These are phyloP conservation scores for Endomychus coccineus DNA, from an alignment of 2,888 invertebrate species.

Conservation along the genomic window DNA sequence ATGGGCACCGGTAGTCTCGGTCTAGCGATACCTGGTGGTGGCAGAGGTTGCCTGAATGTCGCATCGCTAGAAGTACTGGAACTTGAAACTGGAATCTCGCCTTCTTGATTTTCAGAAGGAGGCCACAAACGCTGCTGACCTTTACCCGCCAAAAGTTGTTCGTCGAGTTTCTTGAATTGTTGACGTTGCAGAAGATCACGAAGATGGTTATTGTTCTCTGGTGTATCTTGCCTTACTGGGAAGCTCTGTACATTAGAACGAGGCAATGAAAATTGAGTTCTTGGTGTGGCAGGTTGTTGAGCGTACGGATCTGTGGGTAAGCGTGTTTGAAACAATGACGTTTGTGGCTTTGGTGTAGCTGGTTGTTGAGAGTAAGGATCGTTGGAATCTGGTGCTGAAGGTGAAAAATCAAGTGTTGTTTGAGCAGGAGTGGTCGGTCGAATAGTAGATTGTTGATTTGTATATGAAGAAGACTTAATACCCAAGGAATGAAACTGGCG, in stretches of 20 bases:
- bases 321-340: conserved; percentile 31
- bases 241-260: conserved; percentile 4
- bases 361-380: conserved; percentile 50
- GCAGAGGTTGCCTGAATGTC: conserved; percentile 64
- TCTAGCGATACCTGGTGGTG: conserved; percentile 48
- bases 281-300: conserved; percentile 40
- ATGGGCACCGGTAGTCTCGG: conserved; percentile 44
- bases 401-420: conserved; percentile 15
- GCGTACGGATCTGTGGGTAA: conserved; percentile 41
- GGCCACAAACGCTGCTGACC: conserved; percentile 50
- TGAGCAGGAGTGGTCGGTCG: conserved; percentile 33
- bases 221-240: conserved; percentile 40
- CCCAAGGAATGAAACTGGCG: conserved; percentile 33
- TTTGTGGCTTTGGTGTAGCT: conserved; percentile 48
- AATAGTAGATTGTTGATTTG: conserved; percentile 29
- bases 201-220: conserved; percentile 65
- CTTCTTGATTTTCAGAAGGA: conserved; percentile 34
- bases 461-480: conserved; percentile 36
- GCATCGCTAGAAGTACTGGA: conserved; percentile 46
- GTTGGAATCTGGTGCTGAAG: conserved; percentile 32
- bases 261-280: conserved; percentile 9
- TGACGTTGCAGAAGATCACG: conserved; percentile 71
- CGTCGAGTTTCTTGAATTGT: conserved; percentile 52
- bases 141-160: conserved; percentile 38
- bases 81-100: conserved; percentile 26